Evolutionary conservation across 2,888 invertebrate species (phyloP), one percentile per base, ranked within the genome.

Genomic region (Drosophila meridionalis): DNA sequence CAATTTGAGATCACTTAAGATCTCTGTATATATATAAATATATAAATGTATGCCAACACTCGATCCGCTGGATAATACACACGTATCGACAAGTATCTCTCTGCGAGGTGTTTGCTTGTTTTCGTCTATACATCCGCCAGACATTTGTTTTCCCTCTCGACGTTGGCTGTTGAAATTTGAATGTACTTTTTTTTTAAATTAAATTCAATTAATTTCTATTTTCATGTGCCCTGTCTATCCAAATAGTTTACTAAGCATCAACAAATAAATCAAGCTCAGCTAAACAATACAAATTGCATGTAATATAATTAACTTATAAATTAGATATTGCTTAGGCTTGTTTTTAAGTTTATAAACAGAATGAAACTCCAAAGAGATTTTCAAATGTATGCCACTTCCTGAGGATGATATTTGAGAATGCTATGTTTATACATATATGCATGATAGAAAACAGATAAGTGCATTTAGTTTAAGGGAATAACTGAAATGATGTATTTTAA

Each of bases 1-100:
- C 67, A 61, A 80, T 76, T 77, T 60, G 53, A 42, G 43, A 52
- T 28, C 80, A 77, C 70, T 77, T 76, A 32, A 64, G 63, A 76
- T 70, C 58, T 55, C 34, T 55, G 40, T 36, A 12, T 30, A 32
- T 32, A 32, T 14, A 30, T 28, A 43, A 2, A 26, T 26, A 48
- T 48, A 32, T 50, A 38, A 36, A 26, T 28, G 55, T 40, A 8
- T 20, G 20, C 20, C 40, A 56, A 28, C 56, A 56, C 56, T 56
- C 32, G 26, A 45, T 30, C 36, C 20, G 32, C 14, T 40, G 8
- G 47, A 58, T 57, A 57, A 36, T 12, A 32, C 47, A 65, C 36
- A 2, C 14, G 32, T n/a, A 42, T 38, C 28, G 38, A 48, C 56
- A 34, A 26, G 30, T 62, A 57, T 48, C 30, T 47, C 9, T 69